Evolutionary conservation across 2,113 vertebrate species (phyloP), one percentile per base, ranked within the genome.

Genomic region (Bufo bufo): DNA sequence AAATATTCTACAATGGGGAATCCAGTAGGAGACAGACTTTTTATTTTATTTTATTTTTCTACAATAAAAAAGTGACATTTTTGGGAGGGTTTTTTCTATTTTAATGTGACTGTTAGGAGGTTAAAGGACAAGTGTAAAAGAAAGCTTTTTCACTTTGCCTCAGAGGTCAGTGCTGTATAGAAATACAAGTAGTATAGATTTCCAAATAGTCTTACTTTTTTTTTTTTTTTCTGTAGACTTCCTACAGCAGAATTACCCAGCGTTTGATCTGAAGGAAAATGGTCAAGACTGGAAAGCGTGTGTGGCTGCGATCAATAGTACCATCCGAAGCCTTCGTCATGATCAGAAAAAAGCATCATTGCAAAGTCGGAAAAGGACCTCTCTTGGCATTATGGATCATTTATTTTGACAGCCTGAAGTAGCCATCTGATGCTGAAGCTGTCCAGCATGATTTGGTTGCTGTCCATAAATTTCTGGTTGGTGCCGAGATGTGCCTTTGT

Each of bases 271-370:
- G 0, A 90, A 87, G 0, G 95, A 96, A 89, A 90, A 43, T 45
- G 96, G 95, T 4, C 90, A 89, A 13, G 93, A 95, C 84, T 97
- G 96, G 95, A 95, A 95, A 91, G 90, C 93, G 0, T 97, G 96
- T 0, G 94, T 97, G 59, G 91, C 89, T 13, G 93, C 94, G 89
- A 95, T 97, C 61, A 96, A 96, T 89, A 93, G 92, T 86, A 91
- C 90, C 43, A 95, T 96, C 89, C 92, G 91, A 50, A 94, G 91
- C 72, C 91, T 96, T 79, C 92, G 94, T 49, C 90, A 92, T 1
- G 89, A 93, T 6, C 61, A 87, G 1, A 93, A 92, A 87, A 86
- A 86, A 23, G 72, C 85, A 65, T 19, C 72, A 3, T n/a, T 86
- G 14, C 72, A 86, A 65, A 50, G 19, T 33, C 43, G 75, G 19